phyloP scores from a whole-genome alignment of 2,888 invertebrate genomes.

The Acrobeloides nanus region DNA sequence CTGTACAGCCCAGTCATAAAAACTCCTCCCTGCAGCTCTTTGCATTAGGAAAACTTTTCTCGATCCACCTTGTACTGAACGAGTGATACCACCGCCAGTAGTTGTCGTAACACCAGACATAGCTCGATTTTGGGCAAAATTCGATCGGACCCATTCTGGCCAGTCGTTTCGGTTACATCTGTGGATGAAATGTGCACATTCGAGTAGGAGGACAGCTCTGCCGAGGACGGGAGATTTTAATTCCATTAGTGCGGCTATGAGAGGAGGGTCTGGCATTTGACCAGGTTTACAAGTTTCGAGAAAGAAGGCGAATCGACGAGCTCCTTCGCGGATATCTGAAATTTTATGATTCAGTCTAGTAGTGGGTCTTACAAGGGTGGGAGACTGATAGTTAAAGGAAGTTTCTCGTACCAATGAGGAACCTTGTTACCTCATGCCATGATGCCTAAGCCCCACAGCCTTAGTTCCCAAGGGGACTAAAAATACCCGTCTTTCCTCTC shows the following conservation, averaged over 20 bases:
- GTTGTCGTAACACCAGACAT: constrained; percentile 12
- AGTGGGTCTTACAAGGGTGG: too few relatives aligned
- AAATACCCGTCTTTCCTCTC: too few relatives aligned
- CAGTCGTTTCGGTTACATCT: constrained; percentile 95
- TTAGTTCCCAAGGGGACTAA: too few relatives aligned
- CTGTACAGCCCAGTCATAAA: constrained; percentile 88
- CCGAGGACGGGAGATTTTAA: constrained; percentile 88
- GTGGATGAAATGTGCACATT: constrained; percentile 92
- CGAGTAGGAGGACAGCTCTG: constrained; percentile 80
- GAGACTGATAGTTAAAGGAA: too few relatives aligned
- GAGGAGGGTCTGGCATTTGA: constrained; percentile 85
- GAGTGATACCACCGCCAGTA: constrained; percentile 1
- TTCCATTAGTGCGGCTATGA: constrained; percentile 85
- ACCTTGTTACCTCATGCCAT: too few relatives aligned
- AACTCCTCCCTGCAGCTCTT: constrained; percentile 86
- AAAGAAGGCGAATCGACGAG: constrained; percentile 72
- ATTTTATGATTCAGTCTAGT: constrained; percentile 10
- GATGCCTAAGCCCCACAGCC: too few relatives aligned
- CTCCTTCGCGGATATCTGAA: constrained; percentile 29
- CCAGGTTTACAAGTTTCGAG: constrained; percentile 92
- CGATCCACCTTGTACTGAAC: constrained; percentile 25
- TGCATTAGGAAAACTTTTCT: constrained; percentile 65
- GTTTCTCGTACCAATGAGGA: too few relatives aligned
- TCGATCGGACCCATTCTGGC: constrained; percentile 70
- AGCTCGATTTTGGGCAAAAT: constrained; percentile 26